A percentile compares a stretch with the other conserved stretches of the same genome.
These are phyloP conservation scores for Gavia stellata DNA, from an alignment of 2,113 vertebrate species.

Conservation along the genomic window DNA sequence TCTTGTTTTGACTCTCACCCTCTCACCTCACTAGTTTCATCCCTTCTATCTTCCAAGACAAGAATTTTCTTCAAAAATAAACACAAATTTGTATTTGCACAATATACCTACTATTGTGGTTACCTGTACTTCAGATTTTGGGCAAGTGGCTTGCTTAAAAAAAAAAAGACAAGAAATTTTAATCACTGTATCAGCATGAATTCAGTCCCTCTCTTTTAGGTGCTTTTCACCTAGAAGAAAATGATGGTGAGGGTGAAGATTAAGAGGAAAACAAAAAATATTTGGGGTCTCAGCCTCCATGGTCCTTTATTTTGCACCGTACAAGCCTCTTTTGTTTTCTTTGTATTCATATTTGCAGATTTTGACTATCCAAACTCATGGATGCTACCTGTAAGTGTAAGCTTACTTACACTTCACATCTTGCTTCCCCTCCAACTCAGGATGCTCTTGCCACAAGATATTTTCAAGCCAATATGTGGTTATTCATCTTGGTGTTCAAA, in stretches of 20 bases:
- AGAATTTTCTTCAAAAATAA: not conserved
- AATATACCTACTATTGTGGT: not conserved
- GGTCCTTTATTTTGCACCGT: not conserved
- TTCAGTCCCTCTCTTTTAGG: not conserved
- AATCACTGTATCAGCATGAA: not conserved
- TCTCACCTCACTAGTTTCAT: not conserved
- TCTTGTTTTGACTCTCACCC: not conserved
- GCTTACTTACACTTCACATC: not conserved
- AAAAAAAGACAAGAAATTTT: not conserved
- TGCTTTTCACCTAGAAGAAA: not conserved
- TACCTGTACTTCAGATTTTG: not conserved
- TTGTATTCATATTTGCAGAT: not conserved
- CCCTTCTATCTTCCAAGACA: not conserved
- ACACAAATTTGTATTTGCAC: not conserved
- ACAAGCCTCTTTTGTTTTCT: not conserved
- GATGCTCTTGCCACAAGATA: not conserved
- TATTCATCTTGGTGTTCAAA: not conserved
- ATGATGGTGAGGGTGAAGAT: not conserved
- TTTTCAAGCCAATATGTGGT: not conserved
- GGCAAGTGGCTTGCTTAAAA: not conserved
- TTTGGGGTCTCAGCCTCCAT: not conserved
- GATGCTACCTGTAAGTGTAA: not conserved
- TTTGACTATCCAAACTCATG: not conserved
- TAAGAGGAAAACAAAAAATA: not conserved
- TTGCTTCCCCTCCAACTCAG: not conserved